Evolutionary conservation across 92 coral and sea anemone genomes (phyloP).

Genomic region (Chrysogorgia sp.): DNA sequence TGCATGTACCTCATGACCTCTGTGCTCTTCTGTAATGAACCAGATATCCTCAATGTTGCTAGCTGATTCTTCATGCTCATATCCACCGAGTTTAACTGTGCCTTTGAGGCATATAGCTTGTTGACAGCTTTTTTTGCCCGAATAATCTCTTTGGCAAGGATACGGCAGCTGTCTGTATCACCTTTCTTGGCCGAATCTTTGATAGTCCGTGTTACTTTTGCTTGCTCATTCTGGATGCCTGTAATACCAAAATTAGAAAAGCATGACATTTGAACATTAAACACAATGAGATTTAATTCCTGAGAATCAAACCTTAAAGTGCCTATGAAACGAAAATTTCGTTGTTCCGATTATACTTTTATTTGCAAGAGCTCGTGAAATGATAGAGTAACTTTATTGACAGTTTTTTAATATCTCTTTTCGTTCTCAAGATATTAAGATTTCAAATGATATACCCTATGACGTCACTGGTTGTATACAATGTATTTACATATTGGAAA

Average conservation of each 20-base stretch:
- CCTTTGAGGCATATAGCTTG: conserved; percentile 89
- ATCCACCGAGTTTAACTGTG: conserved; percentile 92
- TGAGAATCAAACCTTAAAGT: too few species aligned
- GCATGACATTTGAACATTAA: not conserved
- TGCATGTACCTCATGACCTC: conserved; percentile 95
- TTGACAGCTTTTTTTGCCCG: conserved; percentile 85
- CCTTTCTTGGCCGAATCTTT: conserved; percentile 96
- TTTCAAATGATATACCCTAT: too few species aligned
- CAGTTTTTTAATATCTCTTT: too few species aligned
- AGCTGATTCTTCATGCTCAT: conserved; percentile 97
- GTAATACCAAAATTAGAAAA: conserved; percentile 1
- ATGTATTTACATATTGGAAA: too few species aligned
- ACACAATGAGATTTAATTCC: too few species aligned
- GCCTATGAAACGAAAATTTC: too few species aligned
- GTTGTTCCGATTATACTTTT: too few species aligned
- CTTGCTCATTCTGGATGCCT: conserved; percentile 88
- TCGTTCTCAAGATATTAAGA: too few species aligned
- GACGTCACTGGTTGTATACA: too few species aligned
- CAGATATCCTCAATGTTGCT: conserved; percentile 85
- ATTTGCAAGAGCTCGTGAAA: too few species aligned
- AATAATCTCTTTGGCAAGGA: conserved; percentile 89
- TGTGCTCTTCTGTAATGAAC: conserved; percentile 85
- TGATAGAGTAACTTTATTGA: too few species aligned
- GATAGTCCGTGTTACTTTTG: conserved; percentile 74
- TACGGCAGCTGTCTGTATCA: conserved; percentile 76